Conservation (phyloP, 37 sponge, comb jelly and placozoan species). For the Chondrosia reniformis region DNA sequence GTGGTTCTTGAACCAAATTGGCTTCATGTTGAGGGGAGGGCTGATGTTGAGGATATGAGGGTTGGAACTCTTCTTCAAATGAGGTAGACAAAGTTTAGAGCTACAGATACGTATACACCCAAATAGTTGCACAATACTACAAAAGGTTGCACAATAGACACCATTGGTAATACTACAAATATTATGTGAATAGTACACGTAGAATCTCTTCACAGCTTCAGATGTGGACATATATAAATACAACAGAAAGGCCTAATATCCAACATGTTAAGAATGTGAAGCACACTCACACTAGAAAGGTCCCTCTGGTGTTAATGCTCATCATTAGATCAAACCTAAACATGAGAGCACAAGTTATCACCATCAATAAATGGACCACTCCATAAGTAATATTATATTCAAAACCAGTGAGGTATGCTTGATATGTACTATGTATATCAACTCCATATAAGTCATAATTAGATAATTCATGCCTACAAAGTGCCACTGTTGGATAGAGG, state of each 20-base stretch:
- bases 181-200: neutral
- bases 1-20: constrained; percentile 91
- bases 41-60: constrained; percentile 98
- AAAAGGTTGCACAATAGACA: neutral
- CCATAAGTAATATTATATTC: too few species aligned
- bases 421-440: too few species aligned
- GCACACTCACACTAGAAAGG: constrained; percentile 72
- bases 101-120: too few species aligned
- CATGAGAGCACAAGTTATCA: neutral
- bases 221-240: too few species aligned
- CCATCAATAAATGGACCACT: neutral
- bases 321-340: constrained; percentile 96
- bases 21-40: constrained; percentile 94
- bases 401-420: too few species aligned
- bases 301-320: constrained; percentile 93
- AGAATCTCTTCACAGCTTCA: too few species aligned
- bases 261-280: neutral
- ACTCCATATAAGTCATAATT: too few species aligned
- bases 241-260: too few species aligned
- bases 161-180: neutral
- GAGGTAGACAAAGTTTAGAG: constrained; percentile 92
- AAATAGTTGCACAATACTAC: neutral
- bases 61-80: constrained; percentile 77
- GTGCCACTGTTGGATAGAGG: too few species aligned
- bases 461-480: too few species aligned